A percentile compares a stretch with the other conserved stretches of the same genome.
These are phyloP conservation scores for Eueides isabella DNA, from an alignment of 1,140 invertebrate genomes.

Conservation along the genomic window DNA sequence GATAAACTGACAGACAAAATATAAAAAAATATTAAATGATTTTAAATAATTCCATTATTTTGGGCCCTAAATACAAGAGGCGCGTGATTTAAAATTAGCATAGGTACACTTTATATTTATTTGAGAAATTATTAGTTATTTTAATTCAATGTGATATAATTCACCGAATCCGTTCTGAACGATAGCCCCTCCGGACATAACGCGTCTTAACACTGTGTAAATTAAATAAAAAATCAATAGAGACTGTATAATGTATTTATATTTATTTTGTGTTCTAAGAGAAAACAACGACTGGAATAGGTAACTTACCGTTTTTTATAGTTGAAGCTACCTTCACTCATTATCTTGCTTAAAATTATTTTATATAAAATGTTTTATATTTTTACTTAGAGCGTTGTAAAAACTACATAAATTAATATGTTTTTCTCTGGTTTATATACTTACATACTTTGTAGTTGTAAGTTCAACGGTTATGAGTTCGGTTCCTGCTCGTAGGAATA, in stretches of 20 bases:
- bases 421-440: not conserved
- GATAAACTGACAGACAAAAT: no score
- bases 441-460: no score
- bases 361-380: not conserved
- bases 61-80: no score
- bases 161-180: slow-evolving; percentile 26
- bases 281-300: slow-evolving; percentile 26
- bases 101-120: not conserved
- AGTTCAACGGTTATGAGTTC: no score
- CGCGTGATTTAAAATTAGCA: no score
- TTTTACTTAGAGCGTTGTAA: not conserved
- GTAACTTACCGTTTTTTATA: slow-evolving; percentile 26
- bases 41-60: no score
- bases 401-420: not conserved
- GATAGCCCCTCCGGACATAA: slow-evolving; percentile 28
- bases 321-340: slow-evolving; percentile 21
- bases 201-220: slow-evolving; percentile 36
- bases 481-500: no score
- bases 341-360: slow-evolving; percentile 23
- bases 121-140: not conserved
- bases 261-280: slow-evolving; percentile 39
- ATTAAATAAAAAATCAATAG: slow-evolving; percentile 47
- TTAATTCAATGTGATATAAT: slow-evolving; percentile 37
- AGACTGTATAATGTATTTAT: slow-evolving; percentile 38
- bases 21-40: no score